Evolutionary conservation across 2,113 vertebrate genomes (phyloP), one percentile per base, ranked within the genome.

Genomic region (Leptocoma aspasia): DNA sequence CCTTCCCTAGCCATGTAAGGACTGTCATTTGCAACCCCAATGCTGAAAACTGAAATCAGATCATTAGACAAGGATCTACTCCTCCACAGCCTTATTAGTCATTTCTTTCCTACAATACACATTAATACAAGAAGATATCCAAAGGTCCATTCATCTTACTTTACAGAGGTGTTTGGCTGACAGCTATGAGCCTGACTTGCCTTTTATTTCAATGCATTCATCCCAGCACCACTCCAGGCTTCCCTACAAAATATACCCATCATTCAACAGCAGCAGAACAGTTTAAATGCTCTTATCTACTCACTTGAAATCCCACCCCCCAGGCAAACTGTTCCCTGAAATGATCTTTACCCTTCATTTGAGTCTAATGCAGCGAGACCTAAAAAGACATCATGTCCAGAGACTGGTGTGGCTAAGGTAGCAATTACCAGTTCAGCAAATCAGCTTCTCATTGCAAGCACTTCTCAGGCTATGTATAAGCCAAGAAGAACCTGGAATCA

Each of bases 321-420:
- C 20, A 82, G 92, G 90, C 82, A 95, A 94, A 75, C 72, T 75
- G 56, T 86, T 96, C 85, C 76, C 85, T 3, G 60, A 93, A 79
- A 94, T 88, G 79, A 94, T 96, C 94, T 95, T 94, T 96, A 90
- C 88, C 92, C 79, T 94, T 86, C 87, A 77, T 89, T 82, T 84
- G 35, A 93, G 85, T 90, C 82, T 85, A 92, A 87, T 56, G 68
- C 64, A 64, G 15, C 10, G 24, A 89, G 79, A 92, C 79, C 82
- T 64, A 81, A 52, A 80, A 83, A 44, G 47, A 47, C 31, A 78
- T 92, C 81, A 83, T 44, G 56, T 53, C 52, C 76, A 95, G 85
- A 66, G 49, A 53, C 75, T 63, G 41, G 75, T 81, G 90, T 78
- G 85, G 90, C 64, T 92, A 53, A 82, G 9, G 76, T 28, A 93